These are phyloP conservation scores for Amphimallon solstitiale DNA, from an alignment of 2,888 invertebrate species.

Conservation along the genomic window DNA sequence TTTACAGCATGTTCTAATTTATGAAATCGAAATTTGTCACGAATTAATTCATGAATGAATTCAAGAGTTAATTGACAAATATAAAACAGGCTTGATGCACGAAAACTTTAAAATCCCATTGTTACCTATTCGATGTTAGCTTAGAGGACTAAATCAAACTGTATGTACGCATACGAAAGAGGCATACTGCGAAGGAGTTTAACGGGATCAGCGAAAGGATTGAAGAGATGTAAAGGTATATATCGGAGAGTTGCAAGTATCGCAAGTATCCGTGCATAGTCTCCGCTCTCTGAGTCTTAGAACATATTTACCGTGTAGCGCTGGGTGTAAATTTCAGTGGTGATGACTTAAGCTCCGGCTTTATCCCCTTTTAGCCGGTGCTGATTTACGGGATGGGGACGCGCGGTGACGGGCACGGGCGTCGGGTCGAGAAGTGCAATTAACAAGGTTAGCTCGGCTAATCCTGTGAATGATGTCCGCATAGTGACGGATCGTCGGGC, in stretches of 20 bases:
- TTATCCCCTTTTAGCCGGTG: constrained; percentile 63
- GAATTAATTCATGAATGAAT: too few relatives aligned
- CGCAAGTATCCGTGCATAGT: constrained; percentile 27
- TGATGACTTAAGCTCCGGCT: constrained; percentile 63
- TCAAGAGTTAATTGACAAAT: too few relatives aligned
- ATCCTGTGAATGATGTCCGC: constrained; percentile 66
- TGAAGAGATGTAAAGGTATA: constrained; percentile 38
- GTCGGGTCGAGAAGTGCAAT: constrained; percentile 64
- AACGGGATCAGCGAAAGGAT: constrained; percentile 42
- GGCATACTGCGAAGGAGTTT: constrained; percentile 40
- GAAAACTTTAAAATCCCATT: too few relatives aligned
- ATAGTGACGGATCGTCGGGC: constrained; percentile 58
- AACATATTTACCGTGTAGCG: constrained; percentile 46
- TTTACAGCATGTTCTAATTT: too few relatives aligned
- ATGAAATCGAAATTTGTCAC: too few relatives aligned
- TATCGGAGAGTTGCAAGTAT: constrained; percentile 23
- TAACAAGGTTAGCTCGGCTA: constrained; percentile 66
- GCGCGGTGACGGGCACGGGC: constrained; percentile 48
- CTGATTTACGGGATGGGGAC: constrained; percentile 63
- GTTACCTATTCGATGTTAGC: too few relatives aligned
- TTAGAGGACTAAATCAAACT: constrained; percentile 27
- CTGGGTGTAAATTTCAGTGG: constrained; percentile 60
- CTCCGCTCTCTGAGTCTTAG: too few relatives aligned
- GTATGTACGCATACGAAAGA: constrained; percentile 1
- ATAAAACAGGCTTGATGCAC: too few relatives aligned